phyloP scores from a whole-genome alignment of 2,797 vertebrate species.

The Rachycentron canadum region DNA sequence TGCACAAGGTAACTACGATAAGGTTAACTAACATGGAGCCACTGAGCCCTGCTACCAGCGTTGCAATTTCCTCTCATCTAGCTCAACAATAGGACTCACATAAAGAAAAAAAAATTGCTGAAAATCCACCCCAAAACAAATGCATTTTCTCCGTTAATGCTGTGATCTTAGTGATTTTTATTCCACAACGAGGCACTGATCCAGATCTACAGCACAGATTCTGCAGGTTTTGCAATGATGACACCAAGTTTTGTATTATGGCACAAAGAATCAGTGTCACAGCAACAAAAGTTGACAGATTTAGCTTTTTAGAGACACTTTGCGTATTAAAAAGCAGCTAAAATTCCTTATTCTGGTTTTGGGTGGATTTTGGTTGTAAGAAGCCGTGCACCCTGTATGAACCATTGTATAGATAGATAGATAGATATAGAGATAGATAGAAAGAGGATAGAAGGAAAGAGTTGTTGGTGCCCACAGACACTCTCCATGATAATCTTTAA shows the following conservation, averaged over 20 bases:
- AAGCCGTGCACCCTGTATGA: neutral
- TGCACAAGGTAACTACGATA: neutral
- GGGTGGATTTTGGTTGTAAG: conserved; percentile 7
- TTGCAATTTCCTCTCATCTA: too few species aligned
- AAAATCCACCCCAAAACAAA: conserved; percentile 14
- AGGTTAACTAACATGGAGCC: neutral
- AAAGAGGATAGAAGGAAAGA: neutral
- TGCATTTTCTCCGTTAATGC: conserved; percentile 26
- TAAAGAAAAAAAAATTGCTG: neutral
- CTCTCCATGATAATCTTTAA: conserved; percentile 15
- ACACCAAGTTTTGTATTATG: neutral
- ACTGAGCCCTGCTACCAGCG: fast-evolving
- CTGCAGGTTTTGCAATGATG: neutral
- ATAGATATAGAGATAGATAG: too few species aligned
- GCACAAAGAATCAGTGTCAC: neutral
- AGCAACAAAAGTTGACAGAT: neutral
- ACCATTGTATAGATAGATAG: neutral
- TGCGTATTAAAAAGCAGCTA: neutral
- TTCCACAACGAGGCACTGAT: neutral
- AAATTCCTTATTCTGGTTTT: conserved; percentile 6
- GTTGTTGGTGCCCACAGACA: too few species aligned
- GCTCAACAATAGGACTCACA: neutral
- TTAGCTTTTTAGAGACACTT: neutral
- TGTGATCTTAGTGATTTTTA: neutral
- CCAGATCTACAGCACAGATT: neutral